These are phyloP conservation scores for Dinocampus coccinellae DNA, from an alignment of 2,888 invertebrate genomes.

Conservation along the genomic window DNA sequence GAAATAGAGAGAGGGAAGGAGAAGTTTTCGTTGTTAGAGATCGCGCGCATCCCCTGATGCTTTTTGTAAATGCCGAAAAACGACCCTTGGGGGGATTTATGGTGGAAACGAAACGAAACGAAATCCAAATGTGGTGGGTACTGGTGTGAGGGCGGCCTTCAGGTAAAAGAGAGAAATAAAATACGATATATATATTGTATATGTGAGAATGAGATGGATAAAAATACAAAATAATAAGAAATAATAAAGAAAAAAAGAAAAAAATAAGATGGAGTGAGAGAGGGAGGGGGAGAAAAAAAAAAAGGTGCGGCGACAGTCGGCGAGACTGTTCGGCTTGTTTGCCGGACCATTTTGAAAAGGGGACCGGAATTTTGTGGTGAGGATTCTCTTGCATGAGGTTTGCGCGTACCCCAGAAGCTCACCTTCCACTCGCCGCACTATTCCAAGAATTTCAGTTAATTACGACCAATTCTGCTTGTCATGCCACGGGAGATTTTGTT, in stretches of 20 bases:
- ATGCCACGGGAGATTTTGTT: constrained; percentile 3
- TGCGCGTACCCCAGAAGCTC: constrained; percentile 44
- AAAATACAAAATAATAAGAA: constrained; percentile 15
- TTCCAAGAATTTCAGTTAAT: constrained; percentile 45
- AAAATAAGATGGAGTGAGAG: constrained; percentile 3
- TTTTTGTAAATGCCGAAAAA: constrained; percentile 49
- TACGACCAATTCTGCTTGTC: constrained; percentile 36
- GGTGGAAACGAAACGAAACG: constrained; percentile 28
- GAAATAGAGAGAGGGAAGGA: no score
- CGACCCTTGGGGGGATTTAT: constrained; percentile 44
- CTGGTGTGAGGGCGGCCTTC: neutral
- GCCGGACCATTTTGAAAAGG: constrained; percentile 48
- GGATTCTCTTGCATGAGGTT: constrained; percentile 42
- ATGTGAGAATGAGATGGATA: constrained; percentile 26
- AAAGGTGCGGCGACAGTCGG: constrained; percentile 39
- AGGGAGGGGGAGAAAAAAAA: constrained; percentile 32
- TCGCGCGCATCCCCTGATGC: constrained; percentile 44
- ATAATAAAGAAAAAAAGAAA: constrained; percentile 4
- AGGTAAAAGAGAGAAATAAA: constrained; percentile 10
- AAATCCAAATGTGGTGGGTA: constrained; percentile 19
- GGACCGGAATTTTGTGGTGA: constrained; percentile 48
- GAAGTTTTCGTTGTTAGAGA: constrained; percentile 49
- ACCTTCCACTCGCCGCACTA: constrained; percentile 32
- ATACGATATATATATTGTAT: neutral
- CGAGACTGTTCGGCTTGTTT: constrained; percentile 39